Conservation (phyloP, 2,113 vertebrate genomes). For the Accipiter cooperii region DNA sequence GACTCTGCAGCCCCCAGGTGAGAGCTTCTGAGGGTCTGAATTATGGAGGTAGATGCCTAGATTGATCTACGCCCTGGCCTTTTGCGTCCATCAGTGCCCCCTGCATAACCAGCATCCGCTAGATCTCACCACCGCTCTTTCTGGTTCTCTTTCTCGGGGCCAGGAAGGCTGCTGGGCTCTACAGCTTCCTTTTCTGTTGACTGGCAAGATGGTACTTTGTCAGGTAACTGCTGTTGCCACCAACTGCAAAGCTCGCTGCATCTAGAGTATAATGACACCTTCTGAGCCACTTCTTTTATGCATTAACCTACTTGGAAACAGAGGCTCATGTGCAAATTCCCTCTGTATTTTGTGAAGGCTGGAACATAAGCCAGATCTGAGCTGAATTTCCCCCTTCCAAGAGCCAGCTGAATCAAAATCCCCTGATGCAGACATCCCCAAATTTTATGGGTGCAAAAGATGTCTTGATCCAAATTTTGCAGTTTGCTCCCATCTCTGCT, state of each 20-base stretch:
- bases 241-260: constrained; percentile 47
- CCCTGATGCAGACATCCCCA: constrained; percentile 58
- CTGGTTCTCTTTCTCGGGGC: neutral
- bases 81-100: neutral
- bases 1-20: neutral
- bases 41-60: neutral
- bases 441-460: constrained; percentile 64
- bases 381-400: constrained; percentile 48
- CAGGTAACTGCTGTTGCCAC: constrained; percentile 60
- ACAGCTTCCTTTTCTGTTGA: constrained; percentile 50
- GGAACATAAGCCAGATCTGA: constrained; percentile 53
- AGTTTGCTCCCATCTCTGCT: constrained; percentile 58
- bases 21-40: neutral
- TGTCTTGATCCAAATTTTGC: constrained; percentile 58
- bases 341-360: constrained; percentile 43
- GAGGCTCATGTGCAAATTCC: constrained; percentile 62
- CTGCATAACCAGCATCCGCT: rapidly evolving
- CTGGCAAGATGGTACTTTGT: constrained; percentile 57
- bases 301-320: constrained; percentile 64
- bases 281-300: constrained; percentile 41
- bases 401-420: constrained; percentile 59
- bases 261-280: constrained; percentile 45
- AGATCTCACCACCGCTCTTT: neutral
- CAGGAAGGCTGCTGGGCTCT: neutral
- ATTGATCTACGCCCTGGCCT: neutral